phyloP scores from a whole-genome alignment of 2,888 invertebrate genomes.

The Timandra comae region DNA sequence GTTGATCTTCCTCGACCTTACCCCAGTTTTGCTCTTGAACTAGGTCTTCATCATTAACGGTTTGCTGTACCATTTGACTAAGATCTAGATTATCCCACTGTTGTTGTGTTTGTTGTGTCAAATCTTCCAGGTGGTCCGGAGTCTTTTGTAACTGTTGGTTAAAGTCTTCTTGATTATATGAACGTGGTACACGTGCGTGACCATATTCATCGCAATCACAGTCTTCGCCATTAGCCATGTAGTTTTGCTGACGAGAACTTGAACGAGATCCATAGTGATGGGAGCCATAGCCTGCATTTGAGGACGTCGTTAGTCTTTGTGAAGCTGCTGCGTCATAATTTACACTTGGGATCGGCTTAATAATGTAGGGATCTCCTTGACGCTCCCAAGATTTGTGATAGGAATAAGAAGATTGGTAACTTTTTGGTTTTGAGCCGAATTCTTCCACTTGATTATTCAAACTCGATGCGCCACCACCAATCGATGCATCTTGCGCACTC shows the following conservation, averaged over 20 bases:
- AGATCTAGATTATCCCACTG: slow-evolving; percentile 17
- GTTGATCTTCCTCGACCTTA: slow-evolving; percentile 27
- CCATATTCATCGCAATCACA: slow-evolving; percentile 47
- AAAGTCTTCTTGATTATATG: slow-evolving; percentile 25
- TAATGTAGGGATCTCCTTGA: slow-evolving; percentile 69
- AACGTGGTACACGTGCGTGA: slow-evolving; percentile 48
- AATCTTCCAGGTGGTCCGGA: too few relatives aligned
- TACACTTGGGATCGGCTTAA: slow-evolving; percentile 45
- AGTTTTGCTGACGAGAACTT: too few relatives aligned
- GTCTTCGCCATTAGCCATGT: slow-evolving; percentile 26
- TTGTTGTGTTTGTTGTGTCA: slow-evolving; percentile 4
- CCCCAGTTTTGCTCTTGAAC: too few relatives aligned
- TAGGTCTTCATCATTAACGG: too few relatives aligned
- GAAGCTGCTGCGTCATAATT: slow-evolving; percentile 33
- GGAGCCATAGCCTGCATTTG: slow-evolving; percentile 26
- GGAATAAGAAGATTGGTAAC: slow-evolving; percentile 67
- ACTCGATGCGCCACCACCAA: slow-evolving; percentile 14
- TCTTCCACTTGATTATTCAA: slow-evolving; percentile 33
- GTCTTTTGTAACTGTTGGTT: slow-evolving; percentile 26
- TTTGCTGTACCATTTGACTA: too few relatives aligned
- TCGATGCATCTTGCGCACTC: slow-evolving; percentile 13
- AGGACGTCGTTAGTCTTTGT: slow-evolving; percentile 40
- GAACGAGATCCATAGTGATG: slow-evolving; percentile 28
- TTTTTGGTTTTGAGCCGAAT: slow-evolving; percentile 49
- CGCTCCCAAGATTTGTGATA: slow-evolving; percentile 73